Conservation (phyloP, 2,797 vertebrate species). For the Dallia pectoralis region DNA sequence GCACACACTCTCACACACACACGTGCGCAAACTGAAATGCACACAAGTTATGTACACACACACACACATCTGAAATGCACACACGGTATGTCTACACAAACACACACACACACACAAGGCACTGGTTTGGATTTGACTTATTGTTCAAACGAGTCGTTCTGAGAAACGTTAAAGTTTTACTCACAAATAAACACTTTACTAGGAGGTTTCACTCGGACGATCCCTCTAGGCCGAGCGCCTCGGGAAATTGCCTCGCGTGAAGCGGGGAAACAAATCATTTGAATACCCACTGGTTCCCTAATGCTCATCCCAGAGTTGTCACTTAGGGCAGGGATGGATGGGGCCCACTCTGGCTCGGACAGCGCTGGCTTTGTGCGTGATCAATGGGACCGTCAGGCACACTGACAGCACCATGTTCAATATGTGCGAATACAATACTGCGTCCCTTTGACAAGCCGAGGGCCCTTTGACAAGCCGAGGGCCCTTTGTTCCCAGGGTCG, state of each 20-base stretch:
- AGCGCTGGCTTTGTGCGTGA: conserved; percentile 79
- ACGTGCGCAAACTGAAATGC: conserved; percentile 15
- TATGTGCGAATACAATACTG: conserved; percentile 81
- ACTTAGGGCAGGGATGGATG: conserved; percentile 65
- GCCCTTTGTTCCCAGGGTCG: conserved; percentile 75
- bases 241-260: conserved; percentile 72
- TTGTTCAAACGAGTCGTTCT: background rate
- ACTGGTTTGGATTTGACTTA: background rate
- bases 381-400: conserved; percentile 80
- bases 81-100: background rate
- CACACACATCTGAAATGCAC: background rate
- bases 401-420: conserved; percentile 80
- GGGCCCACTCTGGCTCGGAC: conserved; percentile 63
- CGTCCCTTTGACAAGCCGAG: conserved; percentile 75
- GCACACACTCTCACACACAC: conserved; percentile 4
- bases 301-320: conserved; percentile 77
- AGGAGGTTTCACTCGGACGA: background rate
- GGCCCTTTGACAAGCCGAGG: conserved; percentile 78
- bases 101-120: background rate
- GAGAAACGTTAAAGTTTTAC: background rate
- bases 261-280: conserved; percentile 71
- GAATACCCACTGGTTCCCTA: conserved; percentile 69
- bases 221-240: conserved; percentile 27
- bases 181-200: background rate
- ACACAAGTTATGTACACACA: background rate